Evolutionary conservation across 2,888 invertebrate genomes (phyloP).

Genomic region (Xestia ashworthii): DNA sequence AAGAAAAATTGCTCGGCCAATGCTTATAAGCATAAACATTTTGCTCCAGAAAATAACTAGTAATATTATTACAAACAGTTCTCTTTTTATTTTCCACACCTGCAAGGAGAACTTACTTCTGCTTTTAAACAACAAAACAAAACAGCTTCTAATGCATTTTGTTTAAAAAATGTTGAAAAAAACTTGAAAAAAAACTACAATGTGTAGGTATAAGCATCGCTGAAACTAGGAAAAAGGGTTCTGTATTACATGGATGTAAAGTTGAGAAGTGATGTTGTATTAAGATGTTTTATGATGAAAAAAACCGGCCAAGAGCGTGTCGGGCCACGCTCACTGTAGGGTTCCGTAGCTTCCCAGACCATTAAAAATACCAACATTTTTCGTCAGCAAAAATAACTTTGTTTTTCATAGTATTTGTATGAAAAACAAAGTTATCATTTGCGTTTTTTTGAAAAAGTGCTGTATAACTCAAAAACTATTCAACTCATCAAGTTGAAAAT

Average conservation of each 20-base stretch:
- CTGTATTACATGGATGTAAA: slow-evolving; percentile 7
- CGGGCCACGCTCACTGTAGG: too few relatives aligned
- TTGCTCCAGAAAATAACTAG: slow-evolving; percentile 35
- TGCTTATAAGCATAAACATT: slow-evolving; percentile 61
- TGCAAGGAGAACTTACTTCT: slow-evolving; percentile 24
- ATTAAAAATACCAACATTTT: too few relatives aligned
- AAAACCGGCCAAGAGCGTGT: too few relatives aligned
- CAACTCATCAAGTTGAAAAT: too few relatives aligned
- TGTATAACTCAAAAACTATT: too few relatives aligned
- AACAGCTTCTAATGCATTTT: slow-evolving; percentile 39
- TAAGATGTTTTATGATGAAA: background rate
- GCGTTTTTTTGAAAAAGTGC: too few relatives aligned
- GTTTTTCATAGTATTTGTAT: too few relatives aligned
- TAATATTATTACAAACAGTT: slow-evolving; percentile 33
- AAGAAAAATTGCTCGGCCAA: slow-evolving; percentile 58
- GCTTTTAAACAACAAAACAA: slow-evolving; percentile 16
- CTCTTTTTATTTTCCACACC: slow-evolving; percentile 31
- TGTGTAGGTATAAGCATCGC: slow-evolving; percentile 32
- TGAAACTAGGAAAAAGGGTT: slow-evolving; percentile 37
- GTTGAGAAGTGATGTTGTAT: slow-evolving; percentile 9
- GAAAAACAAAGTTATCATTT: too few relatives aligned
- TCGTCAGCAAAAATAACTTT: too few relatives aligned
- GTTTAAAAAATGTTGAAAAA: slow-evolving; percentile 31
- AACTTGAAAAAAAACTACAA: slow-evolving; percentile 25
- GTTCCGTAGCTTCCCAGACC: too few relatives aligned